phyloP scores from a whole-genome alignment of 2,888 invertebrate species.

The Flabesymbios commensalis region DNA sequence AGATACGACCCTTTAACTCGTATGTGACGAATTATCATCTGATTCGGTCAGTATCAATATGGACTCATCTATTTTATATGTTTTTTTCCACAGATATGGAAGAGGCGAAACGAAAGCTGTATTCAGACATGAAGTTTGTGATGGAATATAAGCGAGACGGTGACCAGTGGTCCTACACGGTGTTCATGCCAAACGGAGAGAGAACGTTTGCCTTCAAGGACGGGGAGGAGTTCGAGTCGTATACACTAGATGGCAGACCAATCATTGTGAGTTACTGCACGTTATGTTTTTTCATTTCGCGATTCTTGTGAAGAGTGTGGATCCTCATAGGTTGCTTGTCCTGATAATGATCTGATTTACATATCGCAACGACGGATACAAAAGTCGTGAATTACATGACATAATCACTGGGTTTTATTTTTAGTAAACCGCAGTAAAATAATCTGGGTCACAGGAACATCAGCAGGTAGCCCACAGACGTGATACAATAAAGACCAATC shows the following conservation, averaged over 20 bases:
- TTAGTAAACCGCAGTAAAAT: too few relatives aligned
- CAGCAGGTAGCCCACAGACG: too few relatives aligned
- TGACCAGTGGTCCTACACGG: conserved; percentile 24
- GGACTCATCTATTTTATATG: too few relatives aligned
- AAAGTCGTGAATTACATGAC: too few relatives aligned
- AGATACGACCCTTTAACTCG: too few relatives aligned
- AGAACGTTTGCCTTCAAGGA: conserved; percentile 16
- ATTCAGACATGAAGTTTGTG: conserved; percentile 24
- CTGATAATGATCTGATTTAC: too few relatives aligned
- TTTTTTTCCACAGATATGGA: conserved; percentile 28
- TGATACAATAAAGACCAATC: too few relatives aligned
- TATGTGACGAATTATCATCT: too few relatives aligned
- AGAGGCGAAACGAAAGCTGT: conserved; percentile 28
- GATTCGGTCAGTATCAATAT: too few relatives aligned
- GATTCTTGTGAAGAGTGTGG: not conserved
- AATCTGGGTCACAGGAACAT: too few relatives aligned
- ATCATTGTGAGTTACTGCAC: conserved; percentile 17
- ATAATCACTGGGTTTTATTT: too few relatives aligned
- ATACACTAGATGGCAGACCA: conserved; percentile 29
- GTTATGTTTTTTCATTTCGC: not conserved
- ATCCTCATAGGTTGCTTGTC: not conserved
- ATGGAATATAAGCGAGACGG: conserved; percentile 27
- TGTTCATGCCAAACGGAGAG: conserved; percentile 23
- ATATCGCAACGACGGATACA: too few relatives aligned
- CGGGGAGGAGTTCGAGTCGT: conserved; percentile 25